Evolutionary conservation across 2,797 vertebrate species (phyloP).

Genomic region (Paramormyrops hopkinsi): DNA sequence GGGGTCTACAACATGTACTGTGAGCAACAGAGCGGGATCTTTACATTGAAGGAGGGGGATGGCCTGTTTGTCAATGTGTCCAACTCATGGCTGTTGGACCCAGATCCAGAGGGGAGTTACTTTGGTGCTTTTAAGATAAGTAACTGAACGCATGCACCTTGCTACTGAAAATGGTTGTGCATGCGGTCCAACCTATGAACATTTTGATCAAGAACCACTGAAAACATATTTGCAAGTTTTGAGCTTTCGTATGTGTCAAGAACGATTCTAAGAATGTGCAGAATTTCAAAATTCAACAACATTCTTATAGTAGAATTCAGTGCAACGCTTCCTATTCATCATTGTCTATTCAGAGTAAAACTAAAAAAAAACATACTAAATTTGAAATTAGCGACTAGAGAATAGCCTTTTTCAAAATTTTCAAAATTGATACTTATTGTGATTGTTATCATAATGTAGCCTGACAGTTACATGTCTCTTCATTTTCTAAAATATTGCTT

Average conservation of each 20-base stretch:
- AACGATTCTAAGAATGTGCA: neutral
- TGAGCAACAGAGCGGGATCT: constrained; percentile 81
- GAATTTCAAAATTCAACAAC: neutral
- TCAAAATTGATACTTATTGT: neutral
- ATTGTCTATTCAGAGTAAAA: neutral
- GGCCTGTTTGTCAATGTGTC: constrained; percentile 82
- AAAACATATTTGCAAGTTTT: constrained; percentile 51
- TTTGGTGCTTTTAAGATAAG: constrained; percentile 89
- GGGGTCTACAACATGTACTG: constrained; percentile 89
- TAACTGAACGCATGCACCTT: constrained; percentile 59
- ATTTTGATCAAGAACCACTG: constrained; percentile 62
- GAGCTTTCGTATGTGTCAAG: constrained; percentile 35
- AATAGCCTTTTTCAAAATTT: neutral
- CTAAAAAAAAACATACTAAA: neutral
- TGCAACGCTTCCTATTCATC: neutral
- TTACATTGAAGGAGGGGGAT: constrained; percentile 73
- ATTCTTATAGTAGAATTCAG: neutral
- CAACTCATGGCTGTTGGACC: constrained; percentile 81
- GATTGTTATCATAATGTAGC: neutral
- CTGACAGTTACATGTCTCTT: constrained; percentile 7
- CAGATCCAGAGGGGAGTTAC: constrained; percentile 77
- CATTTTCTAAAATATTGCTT: constrained; percentile 7
- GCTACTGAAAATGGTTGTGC: constrained; percentile 65
- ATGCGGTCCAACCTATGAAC: constrained; percentile 32
- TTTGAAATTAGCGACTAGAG: neutral